Percentiles rank a stretch among this genome's conserved stretches.
Conservation (phyloP, 2,113 vertebrate species). For the Calonectris borealis region DNA sequence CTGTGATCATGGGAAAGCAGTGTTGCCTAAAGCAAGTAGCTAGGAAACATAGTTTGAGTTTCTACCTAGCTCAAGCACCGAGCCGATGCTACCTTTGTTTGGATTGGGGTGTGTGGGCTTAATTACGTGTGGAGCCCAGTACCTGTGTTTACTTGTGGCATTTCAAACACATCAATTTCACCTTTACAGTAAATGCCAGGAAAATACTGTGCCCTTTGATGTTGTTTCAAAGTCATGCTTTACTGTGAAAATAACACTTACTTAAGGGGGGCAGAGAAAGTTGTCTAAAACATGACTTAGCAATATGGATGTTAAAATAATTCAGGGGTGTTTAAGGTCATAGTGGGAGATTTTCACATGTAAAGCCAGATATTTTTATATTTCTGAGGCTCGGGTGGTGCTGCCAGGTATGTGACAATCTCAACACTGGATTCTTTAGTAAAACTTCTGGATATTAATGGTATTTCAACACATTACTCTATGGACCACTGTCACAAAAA, state of each 20-base stretch:
- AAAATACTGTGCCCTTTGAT: background rate
- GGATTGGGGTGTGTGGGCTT: background rate
- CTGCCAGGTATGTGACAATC: background rate
- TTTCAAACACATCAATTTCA: slow-evolving; percentile 11
- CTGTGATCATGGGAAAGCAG: background rate
- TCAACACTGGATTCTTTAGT: background rate
- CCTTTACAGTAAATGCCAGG: background rate
- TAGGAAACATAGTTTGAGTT: background rate
- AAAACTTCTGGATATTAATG: background rate
- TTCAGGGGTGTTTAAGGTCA: background rate
- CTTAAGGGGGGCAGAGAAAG: background rate
- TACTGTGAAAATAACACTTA: background rate
- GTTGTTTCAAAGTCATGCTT: background rate
- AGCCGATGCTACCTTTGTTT: background rate
- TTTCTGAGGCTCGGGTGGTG: background rate
- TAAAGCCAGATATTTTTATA: background rate
- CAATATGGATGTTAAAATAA: background rate
- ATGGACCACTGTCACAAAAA: background rate
- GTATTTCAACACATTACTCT: background rate
- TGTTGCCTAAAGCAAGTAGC: background rate
- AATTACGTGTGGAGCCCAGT: rapidly evolving
- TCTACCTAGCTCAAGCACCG: background rate
- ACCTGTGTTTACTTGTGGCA: background rate
- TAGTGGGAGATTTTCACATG: background rate
- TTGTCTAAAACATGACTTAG: background rate